Percentiles rank a stretch among this genome's conserved stretches.
Evolutionary conservation across 2,113 vertebrate species (phyloP).

Genomic region (Channa argus): DNA sequence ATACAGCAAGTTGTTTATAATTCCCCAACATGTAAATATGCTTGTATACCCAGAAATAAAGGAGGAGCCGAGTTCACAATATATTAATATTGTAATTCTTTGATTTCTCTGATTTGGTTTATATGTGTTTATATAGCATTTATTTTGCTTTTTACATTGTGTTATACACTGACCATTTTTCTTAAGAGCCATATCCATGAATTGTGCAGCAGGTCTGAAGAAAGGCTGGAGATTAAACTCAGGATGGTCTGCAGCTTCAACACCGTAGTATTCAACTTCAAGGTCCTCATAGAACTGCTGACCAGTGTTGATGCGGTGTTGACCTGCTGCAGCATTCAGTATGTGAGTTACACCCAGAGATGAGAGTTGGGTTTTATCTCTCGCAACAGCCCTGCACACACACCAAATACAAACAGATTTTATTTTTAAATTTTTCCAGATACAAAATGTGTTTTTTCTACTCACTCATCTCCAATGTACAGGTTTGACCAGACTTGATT

Average conservation of each 20-base stretch:
- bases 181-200: conserved; percentile 84
- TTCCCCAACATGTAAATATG: background rate
- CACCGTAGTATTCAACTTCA: conserved; percentile 80
- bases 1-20: background rate
- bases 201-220: conserved; percentile 85
- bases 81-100: background rate
- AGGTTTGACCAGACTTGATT: conserved; percentile 64
- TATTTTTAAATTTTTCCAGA: background rate
- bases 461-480: conserved; percentile 63
- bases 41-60: background rate
- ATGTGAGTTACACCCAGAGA: conserved; percentile 86
- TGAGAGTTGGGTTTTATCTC: conserved; percentile 82
- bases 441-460: background rate
- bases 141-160: background rate
- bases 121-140: too few relatives aligned
- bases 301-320: conserved; percentile 84
- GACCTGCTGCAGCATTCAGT: conserved; percentile 84
- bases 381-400: conserved; percentile 65
- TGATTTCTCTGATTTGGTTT: background rate
- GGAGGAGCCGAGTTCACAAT: background rate
- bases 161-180: conserved; percentile 79
- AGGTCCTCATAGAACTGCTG: conserved; percentile 83
- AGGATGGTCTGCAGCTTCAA: conserved; percentile 88
- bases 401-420: background rate
- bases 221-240: conserved; percentile 86